Percentiles rank a stretch among this genome's conserved stretches.
These are phyloP conservation scores for Alethe diademata DNA, from an alignment of 2,113 vertebrate species.

Conservation along the genomic window DNA sequence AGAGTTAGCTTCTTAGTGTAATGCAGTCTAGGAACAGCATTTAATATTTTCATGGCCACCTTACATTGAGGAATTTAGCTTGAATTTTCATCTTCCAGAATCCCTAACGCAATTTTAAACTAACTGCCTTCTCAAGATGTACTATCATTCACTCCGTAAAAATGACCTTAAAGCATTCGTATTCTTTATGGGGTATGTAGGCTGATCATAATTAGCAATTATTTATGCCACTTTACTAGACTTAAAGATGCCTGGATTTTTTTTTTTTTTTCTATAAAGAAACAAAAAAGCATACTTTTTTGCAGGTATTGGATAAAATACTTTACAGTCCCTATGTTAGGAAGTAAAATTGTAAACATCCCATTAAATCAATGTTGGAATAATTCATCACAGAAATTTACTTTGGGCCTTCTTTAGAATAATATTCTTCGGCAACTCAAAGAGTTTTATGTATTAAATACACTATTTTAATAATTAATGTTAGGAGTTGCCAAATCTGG, in stretches of 20 bases:
- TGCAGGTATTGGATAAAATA: background rate
- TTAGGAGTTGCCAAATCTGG: background rate
- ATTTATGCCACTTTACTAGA: background rate
- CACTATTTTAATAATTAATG: background rate
- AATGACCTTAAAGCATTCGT: background rate
- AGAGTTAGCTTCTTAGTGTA: background rate
- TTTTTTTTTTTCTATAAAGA: background rate
- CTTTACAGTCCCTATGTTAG: background rate
- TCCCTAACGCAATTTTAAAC: background rate
- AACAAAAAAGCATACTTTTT: background rate
- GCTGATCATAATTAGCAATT: background rate
- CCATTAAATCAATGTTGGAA: background rate
- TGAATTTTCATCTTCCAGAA: background rate
- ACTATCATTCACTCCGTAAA: background rate
- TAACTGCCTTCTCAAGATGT: background rate
- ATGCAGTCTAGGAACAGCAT: background rate
- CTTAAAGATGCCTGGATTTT: background rate
- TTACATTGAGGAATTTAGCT: background rate
- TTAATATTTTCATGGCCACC: background rate
- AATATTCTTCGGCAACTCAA: background rate
- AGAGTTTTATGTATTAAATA: background rate
- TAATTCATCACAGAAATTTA: background rate
- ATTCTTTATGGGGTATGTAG: background rate
- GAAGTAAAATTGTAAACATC: background rate
- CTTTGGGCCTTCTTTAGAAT: background rate